Evolutionary conservation across 2,888 invertebrate species (phyloP).

Genomic region (Teleiodes luculella): DNA sequence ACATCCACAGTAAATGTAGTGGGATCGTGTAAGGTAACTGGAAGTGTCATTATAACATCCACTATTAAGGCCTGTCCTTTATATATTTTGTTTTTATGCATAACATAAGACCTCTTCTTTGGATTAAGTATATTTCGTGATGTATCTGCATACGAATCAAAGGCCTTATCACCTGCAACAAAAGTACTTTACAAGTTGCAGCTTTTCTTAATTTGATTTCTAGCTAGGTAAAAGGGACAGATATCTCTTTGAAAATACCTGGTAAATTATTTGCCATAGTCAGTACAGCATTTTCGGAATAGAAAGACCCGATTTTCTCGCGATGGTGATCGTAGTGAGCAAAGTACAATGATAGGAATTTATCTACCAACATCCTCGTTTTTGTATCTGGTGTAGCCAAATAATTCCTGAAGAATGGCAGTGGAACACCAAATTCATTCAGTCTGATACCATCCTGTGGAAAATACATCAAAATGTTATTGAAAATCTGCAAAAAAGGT

Average conservation of each 20-base stretch:
- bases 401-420: constrained; percentile 55
- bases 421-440: constrained; percentile 45
- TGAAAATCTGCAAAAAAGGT: too few relatives aligned
- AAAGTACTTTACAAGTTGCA: too few relatives aligned
- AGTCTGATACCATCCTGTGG: constrained; percentile 64
- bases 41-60: constrained; percentile 29
- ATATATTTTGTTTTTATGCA: constrained; percentile 22
- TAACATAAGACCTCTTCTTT: constrained; percentile 13
- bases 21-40: constrained; percentile 48
- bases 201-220: too few relatives aligned
- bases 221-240: too few relatives aligned
- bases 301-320: constrained; percentile 42
- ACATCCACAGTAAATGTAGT: constrained; percentile 59
- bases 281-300: constrained; percentile 35
- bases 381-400: constrained; percentile 38
- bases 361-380: constrained; percentile 55
- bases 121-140: constrained; percentile 35
- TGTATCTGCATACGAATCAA: constrained; percentile 22
- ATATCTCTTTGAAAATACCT: too few relatives aligned
- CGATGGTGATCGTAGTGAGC: constrained; percentile 46
- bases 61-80: constrained; percentile 13
- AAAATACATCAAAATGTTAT: too few relatives aligned
- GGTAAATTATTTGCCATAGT: constrained; percentile 36
- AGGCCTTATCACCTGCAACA: constrained; percentile 22
- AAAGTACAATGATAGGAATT: constrained; percentile 58